Conservation (phyloP, 2,888 invertebrate species). For the Gnatocerus cornutus region DNA sequence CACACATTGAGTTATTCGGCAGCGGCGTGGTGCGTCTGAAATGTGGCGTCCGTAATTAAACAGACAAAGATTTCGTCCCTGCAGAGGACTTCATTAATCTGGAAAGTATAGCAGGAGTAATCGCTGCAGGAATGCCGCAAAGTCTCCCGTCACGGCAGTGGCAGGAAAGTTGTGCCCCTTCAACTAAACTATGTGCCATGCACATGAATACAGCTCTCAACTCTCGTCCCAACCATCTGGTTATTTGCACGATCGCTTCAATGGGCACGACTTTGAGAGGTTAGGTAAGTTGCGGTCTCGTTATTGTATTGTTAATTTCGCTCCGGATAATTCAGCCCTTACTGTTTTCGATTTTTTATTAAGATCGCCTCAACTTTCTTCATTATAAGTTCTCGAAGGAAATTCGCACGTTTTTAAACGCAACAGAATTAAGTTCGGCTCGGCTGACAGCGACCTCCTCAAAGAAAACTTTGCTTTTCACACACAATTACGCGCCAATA, state of each 20-base stretch:
- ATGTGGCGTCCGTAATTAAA: constrained; percentile 46
- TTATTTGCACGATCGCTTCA: constrained; percentile 57
- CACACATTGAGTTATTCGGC: constrained; percentile 26
- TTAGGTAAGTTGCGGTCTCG: constrained; percentile 58
- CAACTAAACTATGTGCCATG: constrained; percentile 52
- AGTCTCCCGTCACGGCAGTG: constrained; percentile 49
- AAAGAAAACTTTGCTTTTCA: constrained; percentile 51
- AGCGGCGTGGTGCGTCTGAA: constrained; percentile 30
- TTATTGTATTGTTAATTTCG: constrained; percentile 57
- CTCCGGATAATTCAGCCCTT: constrained; percentile 32
- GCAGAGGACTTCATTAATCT: constrained; percentile 53
- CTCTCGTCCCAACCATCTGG: constrained; percentile 55
- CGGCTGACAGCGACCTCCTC: constrained; percentile 41
- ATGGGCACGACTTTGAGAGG: constrained; percentile 57
- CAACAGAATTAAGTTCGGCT: constrained; percentile 47
- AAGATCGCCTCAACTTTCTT: constrained; percentile 49
- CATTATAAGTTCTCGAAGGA: constrained; percentile 50
- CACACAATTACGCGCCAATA: constrained; percentile 51
- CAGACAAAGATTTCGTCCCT: constrained; percentile 51
- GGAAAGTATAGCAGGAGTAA: constrained; percentile 52
- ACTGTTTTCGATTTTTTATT: constrained; percentile 48
- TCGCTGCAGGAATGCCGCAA: constrained; percentile 53
- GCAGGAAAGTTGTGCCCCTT: constrained; percentile 48
- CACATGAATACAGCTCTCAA: constrained; percentile 48
- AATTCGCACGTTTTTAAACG: constrained; percentile 46